Evolutionary conservation across 2,797 vertebrate genomes (phyloP).

Genomic region (Erithacus rubecula): DNA sequence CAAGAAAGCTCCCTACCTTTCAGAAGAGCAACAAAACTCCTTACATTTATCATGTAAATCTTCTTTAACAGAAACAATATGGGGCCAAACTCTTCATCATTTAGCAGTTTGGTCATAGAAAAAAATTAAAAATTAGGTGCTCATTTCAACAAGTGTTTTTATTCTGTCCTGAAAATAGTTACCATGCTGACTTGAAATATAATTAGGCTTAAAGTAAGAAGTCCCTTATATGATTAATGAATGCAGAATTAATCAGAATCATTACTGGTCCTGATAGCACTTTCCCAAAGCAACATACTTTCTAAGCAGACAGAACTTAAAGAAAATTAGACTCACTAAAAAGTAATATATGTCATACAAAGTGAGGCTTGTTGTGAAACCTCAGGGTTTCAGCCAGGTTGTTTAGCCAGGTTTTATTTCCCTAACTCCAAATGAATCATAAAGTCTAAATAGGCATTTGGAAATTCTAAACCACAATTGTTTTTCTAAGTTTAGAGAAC

Average conservation of each 20-base stretch:
- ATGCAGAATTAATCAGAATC: slow-evolving; percentile 68
- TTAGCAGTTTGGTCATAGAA: slow-evolving; percentile 41
- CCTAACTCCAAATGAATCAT: slow-evolving; percentile 57
- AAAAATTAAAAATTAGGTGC: slow-evolving; percentile 15
- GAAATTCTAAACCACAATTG: slow-evolving; percentile 67
- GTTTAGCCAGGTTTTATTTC: slow-evolving; percentile 37
- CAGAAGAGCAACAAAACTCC: slow-evolving; percentile 5
- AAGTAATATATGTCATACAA: slow-evolving; percentile 40
- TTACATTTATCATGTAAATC: slow-evolving; percentile 19
- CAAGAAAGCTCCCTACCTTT: slow-evolving; percentile 9
- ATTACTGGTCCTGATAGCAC: slow-evolving; percentile 50
- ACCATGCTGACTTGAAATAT: slow-evolving; percentile 62
- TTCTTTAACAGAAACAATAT: slow-evolving; percentile 22
- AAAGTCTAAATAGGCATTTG: slow-evolving; percentile 45
- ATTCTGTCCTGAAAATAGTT: slow-evolving; percentile 64
- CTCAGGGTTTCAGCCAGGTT: slow-evolving; percentile 16
- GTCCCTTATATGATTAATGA: slow-evolving; percentile 49
- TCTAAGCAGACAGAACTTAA: slow-evolving; percentile 26
- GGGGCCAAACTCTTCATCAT: slow-evolving; percentile 19
- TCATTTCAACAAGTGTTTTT: slow-evolving; percentile 57
- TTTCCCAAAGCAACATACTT: slow-evolving; percentile 40
- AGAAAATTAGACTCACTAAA: slow-evolving; percentile 49
- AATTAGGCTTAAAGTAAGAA: slow-evolving; percentile 67
- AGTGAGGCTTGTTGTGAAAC: slow-evolving; percentile 30
- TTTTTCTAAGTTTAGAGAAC: slow-evolving; percentile 40